Evolutionary conservation across 23 tunicate genomes (phyloP).

Genomic region (Trididemnum nubilum): DNA sequence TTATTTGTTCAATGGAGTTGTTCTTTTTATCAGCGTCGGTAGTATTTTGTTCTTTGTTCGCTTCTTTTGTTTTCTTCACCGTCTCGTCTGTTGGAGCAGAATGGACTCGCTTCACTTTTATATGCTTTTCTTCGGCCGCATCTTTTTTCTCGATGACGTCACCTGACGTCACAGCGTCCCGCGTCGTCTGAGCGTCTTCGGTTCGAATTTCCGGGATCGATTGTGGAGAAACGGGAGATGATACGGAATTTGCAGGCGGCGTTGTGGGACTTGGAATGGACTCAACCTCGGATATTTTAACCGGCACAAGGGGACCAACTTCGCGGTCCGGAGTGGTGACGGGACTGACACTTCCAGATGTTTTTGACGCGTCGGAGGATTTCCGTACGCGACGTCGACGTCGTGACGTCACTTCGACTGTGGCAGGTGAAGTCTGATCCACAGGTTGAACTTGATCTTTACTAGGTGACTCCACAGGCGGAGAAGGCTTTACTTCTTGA

Average conservation of each 20-base stretch:
- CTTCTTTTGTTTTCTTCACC: not conserved
- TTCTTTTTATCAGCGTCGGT: not conserved
- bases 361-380: conserved; percentile 14
- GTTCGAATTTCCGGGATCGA: not conserved
- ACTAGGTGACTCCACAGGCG: not conserved
- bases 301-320: not conserved
- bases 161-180: not conserved
- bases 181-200: conserved; percentile 8
- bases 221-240: not conserved
- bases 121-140: not conserved
- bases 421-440: not conserved
- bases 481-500: not conserved
- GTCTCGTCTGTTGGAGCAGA: not conserved
- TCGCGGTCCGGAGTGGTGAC: conserved; percentile 33
- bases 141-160: conserved; percentile 11
- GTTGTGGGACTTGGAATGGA: not conserved
- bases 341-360: conserved; percentile 25
- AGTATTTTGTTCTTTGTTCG: not conserved
- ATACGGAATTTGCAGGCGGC: not conserved
- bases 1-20: not conserved
- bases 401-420: conserved; percentile 16
- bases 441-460: not conserved
- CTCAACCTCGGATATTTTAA: not conserved
- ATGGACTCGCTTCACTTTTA: not conserved
- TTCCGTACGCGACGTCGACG: conserved; percentile 49